These are phyloP conservation scores for Ennomos quercinarius DNA, from an alignment of 2,888 invertebrate genomes.

Conservation along the genomic window DNA sequence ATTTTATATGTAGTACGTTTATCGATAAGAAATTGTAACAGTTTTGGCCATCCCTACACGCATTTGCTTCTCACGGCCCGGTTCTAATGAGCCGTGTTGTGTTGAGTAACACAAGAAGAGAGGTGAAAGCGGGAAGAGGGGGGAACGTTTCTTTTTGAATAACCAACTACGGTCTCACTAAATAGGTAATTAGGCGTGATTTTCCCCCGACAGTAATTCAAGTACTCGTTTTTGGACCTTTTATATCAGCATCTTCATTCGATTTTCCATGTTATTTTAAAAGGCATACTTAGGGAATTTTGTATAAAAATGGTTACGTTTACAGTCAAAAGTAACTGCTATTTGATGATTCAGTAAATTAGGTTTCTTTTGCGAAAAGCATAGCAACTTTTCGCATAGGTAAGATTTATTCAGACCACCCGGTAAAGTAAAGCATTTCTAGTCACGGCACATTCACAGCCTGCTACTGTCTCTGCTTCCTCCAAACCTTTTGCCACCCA, in stretches of 20 bases:
- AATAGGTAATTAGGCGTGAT: constrained; percentile 59
- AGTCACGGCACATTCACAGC: constrained; percentile 20
- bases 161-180: constrained; percentile 60
- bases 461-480: constrained; percentile 17
- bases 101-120: constrained; percentile 68
- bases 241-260: constrained; percentile 37
- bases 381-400: not conserved
- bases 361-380: no score
- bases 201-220: constrained; percentile 42
- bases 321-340: constrained; percentile 6
- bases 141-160: constrained; percentile 56
- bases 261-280: constrained; percentile 10
- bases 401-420: constrained; percentile 11
- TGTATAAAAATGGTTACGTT: constrained; percentile 1
- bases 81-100: constrained; percentile 82
- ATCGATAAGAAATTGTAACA: constrained; percentile 34
- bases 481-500: constrained; percentile 16
- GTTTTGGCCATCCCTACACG: constrained; percentile 55
- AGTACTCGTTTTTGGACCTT: constrained; percentile 30
- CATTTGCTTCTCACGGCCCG: constrained; percentile 76
- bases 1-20: not conserved
- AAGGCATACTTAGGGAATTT: constrained; percentile 18
- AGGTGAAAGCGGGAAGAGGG: constrained; percentile 35
- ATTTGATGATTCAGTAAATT: constrained; percentile 10
- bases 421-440: constrained; percentile 10